A percentile compares a stretch with the other conserved stretches of the same genome.
Conservation (phyloP, 2,888 invertebrate species). For the Agrochola macilenta region DNA sequence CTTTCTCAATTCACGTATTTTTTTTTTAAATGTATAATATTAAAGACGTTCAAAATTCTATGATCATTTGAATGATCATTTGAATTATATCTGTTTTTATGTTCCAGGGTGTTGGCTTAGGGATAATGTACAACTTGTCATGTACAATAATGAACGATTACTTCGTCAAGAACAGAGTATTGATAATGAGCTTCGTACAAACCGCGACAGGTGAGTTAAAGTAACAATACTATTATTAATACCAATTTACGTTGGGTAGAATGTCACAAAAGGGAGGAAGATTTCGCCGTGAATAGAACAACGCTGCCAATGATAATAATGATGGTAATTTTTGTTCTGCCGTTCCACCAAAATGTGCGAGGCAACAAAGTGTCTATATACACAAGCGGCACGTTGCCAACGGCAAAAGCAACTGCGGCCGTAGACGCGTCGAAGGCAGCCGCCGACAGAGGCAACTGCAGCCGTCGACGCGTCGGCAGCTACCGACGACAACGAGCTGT, state of each 20-base stretch:
- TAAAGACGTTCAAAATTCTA: no score
- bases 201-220: slow-evolving; percentile 44
- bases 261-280: neutral
- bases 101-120: slow-evolving; percentile 46
- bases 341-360: no score
- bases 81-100: neutral
- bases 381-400: no score
- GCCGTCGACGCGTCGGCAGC: no score
- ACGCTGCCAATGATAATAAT: neutral
- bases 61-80: no score
- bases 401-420: no score
- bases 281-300: neutral
- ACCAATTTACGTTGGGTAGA: neutral
- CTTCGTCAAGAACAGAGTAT: slow-evolving; percentile 33
- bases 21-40: neutral
- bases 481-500: no score
- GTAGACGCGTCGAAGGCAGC: no score
- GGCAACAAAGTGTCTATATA: no score
- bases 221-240: neutral
- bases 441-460: no score
- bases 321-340: neutral
- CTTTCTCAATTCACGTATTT: neutral
- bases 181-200: slow-evolving; percentile 53
- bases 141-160: slow-evolving; percentile 48
- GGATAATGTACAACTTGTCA: slow-evolving; percentile 39